Evolutionary conservation across 2,888 invertebrate species (phyloP), one percentile per base, ranked within the genome.

Genomic region (Euzophera pinguis): DNA sequence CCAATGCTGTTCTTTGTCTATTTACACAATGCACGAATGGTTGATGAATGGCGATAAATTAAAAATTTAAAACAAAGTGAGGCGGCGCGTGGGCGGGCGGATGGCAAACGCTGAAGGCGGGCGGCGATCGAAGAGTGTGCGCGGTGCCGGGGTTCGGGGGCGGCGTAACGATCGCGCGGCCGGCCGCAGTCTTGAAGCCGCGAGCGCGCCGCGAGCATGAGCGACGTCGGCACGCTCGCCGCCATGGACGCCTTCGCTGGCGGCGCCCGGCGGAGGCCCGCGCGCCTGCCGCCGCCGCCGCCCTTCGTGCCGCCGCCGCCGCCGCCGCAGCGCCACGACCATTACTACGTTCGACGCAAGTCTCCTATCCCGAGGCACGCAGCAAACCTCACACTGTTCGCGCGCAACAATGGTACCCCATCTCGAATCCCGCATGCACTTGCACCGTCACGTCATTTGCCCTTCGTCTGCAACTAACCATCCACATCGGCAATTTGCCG

Each of bases 181-280:
- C 75, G 81, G 82, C 76, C 84, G 84, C 87, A 86, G 87, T 88
- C 81, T 85, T 85, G 84, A 85, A 85, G 81, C 83, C 77, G 84
- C 82, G 75, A 91, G 91, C 83, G 83, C 77, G 81, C 74, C 75
- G 87, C 76, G 81, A 88, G 82, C 84, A 90, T 90, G 90, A 81
- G 88, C 85, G 88, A 88, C 85, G 90, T 89, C 74, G 90, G 87
- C 80, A 89, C 89, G 85, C 89, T 89, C 81, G 89, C 87, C 78
- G 89, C 86, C 66, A 90, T 86, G 88, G 89, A 87, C 83, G 89
- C 85, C 78, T 90, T 85, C 82, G 89, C 85, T 77, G 88, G 86
- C 85, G 90, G 88, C 81, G 87, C 87, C 70, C 73, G 90, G 81
- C 86, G 88, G 56, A 75, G 86, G 78, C 81, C 84, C 71, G 74